A percentile compares a stretch with the other conserved stretches of the same genome.
Conservation (phyloP, 2,888 invertebrate species). For the Eristalis tenax region DNA sequence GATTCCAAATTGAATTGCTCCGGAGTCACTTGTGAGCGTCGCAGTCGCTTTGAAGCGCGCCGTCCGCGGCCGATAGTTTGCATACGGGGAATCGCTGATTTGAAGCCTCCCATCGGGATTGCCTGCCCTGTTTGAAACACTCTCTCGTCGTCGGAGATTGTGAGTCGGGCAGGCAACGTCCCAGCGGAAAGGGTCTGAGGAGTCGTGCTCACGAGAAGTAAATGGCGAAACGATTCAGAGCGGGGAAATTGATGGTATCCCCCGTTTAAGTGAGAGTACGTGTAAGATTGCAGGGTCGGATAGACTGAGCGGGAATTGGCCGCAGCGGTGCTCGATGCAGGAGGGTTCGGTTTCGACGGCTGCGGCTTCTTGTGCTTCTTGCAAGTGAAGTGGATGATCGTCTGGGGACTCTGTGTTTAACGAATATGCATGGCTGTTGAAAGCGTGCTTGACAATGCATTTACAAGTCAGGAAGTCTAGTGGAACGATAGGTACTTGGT, state of each 20-base stretch:
- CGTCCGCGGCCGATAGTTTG: conserved; percentile 14
- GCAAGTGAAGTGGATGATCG: conserved; percentile 50
- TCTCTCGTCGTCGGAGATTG: neutral
- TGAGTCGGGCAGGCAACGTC: neutral
- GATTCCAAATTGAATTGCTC: conserved; percentile 35
- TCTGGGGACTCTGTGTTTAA: conserved; percentile 32
- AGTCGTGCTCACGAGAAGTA: conserved; percentile 16
- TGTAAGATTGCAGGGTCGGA: conserved; percentile 68
- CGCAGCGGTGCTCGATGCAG: conserved; percentile 43
- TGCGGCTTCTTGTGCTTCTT: neutral
- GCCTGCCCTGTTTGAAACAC: neutral
- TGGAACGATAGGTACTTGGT: conserved; percentile 28
- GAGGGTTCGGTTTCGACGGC: conserved; percentile 6
- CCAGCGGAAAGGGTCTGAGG: conserved; percentile 41
- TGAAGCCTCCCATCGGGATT: conserved; percentile 37
- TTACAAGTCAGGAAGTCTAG: conserved; percentile 43
- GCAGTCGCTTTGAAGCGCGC: conserved; percentile 29
- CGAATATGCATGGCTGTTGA: conserved; percentile 23
- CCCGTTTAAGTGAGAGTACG: conserved; percentile 63
- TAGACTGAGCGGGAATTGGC: conserved; percentile 15
- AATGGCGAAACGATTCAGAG: conserved; percentile 50
- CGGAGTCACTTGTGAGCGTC: conserved; percentile 38
- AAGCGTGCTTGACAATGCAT: conserved; percentile 36
- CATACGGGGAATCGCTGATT: conserved; percentile 7
- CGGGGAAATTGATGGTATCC: conserved; percentile 51